Percentiles rank a stretch among this genome's conserved stretches.
phyloP scores from a whole-genome alignment of 2,888 invertebrate genomes.

The Boloria selene region DNA sequence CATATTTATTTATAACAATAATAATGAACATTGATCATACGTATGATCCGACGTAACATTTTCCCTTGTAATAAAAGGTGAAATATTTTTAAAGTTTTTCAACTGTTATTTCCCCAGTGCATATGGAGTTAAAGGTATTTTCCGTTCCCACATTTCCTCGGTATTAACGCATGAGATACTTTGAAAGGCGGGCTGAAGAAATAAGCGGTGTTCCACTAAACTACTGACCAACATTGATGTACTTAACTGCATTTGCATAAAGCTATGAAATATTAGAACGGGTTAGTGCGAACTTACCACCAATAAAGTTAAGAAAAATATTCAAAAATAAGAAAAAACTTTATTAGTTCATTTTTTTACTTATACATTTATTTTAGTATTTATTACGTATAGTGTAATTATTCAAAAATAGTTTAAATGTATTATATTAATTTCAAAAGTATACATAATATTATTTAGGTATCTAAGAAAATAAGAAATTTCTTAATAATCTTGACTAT shows the following conservation, averaged over 20 bases:
- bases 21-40: no score
- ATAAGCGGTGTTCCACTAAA: background rate
- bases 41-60: no score
- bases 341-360: no score
- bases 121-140: slow-evolving; percentile 3
- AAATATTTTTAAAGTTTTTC: background rate
- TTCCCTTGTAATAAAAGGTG: no score
- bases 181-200: slow-evolving; percentile 4
- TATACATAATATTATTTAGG: no score
- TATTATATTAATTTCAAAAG: no score
- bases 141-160: background rate
- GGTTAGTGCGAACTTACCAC: background rate
- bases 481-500: no score
- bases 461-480: no score
- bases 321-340: background rate
- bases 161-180: slow-evolving; percentile 8
- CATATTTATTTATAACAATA: no score
- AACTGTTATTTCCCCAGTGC: background rate
- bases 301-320: background rate
- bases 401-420: no score
- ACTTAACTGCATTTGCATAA: slow-evolving; percentile 11
- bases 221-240: slow-evolving; percentile 8
- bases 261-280: slow-evolving; percentile 9
- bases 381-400: no score
- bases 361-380: no score